Evolutionary conservation across 2,113 vertebrate genomes (phyloP), one percentile per base, ranked within the genome.

Genomic region (Morone saxatilis): DNA sequence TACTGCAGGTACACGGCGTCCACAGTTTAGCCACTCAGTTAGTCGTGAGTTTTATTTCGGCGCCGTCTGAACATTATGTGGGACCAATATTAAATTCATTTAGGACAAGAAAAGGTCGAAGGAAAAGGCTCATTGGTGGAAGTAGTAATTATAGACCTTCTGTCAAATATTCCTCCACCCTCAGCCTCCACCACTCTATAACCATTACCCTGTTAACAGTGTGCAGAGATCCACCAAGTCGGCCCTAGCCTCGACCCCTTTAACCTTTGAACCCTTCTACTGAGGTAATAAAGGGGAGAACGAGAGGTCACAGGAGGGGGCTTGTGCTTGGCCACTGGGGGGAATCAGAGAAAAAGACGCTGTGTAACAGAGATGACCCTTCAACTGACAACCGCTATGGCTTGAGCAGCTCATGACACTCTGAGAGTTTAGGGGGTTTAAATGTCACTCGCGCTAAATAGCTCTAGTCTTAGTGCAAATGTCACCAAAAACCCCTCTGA

Each of bases 181-280:
- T 81, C 45, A 6, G 16, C 17, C 41, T 75, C 45, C 0, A 10
- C 25, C n/a, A 45, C 75, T 81, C 25, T 72, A 1, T 81, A 61
- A 85, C 67, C 40, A 20, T 85, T 81, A 77, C 38, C 72, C 43
- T 77, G 86, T 90, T 87, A 80, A 88, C 59, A 36, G 43, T 81
- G 81, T 68, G 25, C 59, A 62, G 74, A 78, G 61, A 61, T 72
- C 61, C 2, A 63, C 48, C 13, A 3, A 19, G 71, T 77, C 53
- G 14, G 48, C 66, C 63, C 9, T 25, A 25, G 65, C 45, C 59
- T 80, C 8, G 3, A 47, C 1, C 66, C 54, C 19, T 67, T 75
- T 47, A 90, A 86, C 90, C 85, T 82, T 66, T 90, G 50, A 86
- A 77, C 88, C 59, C 40, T 62, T 51, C 48, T 51, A 13, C 61